Evolutionary conservation across 2,113 vertebrate species (phyloP), one percentile per base, ranked within the genome.

Genomic region (Paramisgurnus dabryanus): DNA sequence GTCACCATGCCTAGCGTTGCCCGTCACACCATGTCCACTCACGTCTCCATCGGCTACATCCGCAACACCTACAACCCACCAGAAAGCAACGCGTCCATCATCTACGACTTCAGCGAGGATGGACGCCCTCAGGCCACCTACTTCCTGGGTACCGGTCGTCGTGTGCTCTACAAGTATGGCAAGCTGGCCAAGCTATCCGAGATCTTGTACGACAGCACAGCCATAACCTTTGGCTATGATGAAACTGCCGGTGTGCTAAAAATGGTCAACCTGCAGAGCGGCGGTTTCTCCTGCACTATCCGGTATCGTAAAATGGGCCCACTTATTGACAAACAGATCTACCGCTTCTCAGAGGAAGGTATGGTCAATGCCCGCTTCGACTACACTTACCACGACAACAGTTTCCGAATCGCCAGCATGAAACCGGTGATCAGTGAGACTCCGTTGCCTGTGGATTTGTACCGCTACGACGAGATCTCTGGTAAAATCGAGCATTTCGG

Each of bases 401-500:
- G 97, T 88, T 99, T 99, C 90, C 95, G 98, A 9, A 98, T 99
- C 0, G 97, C 98, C 12, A 99, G 97, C 91, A 96, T 99, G 93
- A 99, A 99, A 81, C 96, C 97, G 0, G 95, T 99, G 81, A 99
- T 99, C 86, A 99, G 97, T 6, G 98, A 99, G 91, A 99, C 96
- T 0, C 98, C 98, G 2, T 95, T 99, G 65, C 98, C 98, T 0
- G 97, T 99, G 5, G 98, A 99, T 88, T 94, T 99, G 60, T 99
- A 99, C 90, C 93, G 97, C 84, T 99, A 99, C 0, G 98, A 99
- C 2, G 98, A 99, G 91, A 99, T 99, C 87, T 99, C 97, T 1
- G 98, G 98, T 83, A 99, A 99, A 91, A 96, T 99, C 78, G 98
- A 99, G 79, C 98, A 99, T 89, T 99, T 99, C 73, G 98, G 98